phyloP scores from a whole-genome alignment of 2,797 vertebrate species.

The Myiothlypis chrysogaster region DNA sequence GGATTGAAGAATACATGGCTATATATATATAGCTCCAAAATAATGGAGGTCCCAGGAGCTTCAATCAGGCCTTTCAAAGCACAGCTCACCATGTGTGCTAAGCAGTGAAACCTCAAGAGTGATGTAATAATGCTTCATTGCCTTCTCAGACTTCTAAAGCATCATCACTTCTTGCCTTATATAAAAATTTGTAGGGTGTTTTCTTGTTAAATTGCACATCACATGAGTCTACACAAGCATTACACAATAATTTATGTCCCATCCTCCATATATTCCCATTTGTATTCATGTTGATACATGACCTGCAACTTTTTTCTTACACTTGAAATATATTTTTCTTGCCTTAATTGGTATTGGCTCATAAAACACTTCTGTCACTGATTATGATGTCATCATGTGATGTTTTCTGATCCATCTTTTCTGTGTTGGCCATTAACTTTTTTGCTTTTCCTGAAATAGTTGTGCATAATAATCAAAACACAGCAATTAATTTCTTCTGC shows the following conservation, averaged over 20 bases:
- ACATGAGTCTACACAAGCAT: background rate
- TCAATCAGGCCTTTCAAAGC: background rate
- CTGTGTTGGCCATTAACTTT: background rate
- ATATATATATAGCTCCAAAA: background rate
- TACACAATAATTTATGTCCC: background rate
- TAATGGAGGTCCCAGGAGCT: background rate
- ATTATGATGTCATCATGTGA: background rate
- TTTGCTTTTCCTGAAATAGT: background rate
- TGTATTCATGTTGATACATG: background rate
- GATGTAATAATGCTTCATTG: constrained; percentile 3
- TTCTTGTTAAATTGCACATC: constrained; percentile 60
- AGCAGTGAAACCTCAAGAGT: constrained; percentile 9
- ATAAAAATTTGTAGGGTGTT: background rate
- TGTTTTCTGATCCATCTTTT: background rate
- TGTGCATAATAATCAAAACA: background rate
- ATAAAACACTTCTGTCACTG: background rate
- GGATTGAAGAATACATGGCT: background rate
- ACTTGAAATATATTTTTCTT: background rate
- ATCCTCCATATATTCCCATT: background rate
- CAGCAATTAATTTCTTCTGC: background rate
- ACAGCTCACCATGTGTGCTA: background rate
- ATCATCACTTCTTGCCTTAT: background rate
- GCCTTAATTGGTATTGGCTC: background rate
- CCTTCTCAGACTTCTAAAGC: background rate
- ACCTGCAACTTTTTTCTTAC: background rate